Conservation (phyloP, 1,140 invertebrate species). For the Apis dorsata region DNA sequence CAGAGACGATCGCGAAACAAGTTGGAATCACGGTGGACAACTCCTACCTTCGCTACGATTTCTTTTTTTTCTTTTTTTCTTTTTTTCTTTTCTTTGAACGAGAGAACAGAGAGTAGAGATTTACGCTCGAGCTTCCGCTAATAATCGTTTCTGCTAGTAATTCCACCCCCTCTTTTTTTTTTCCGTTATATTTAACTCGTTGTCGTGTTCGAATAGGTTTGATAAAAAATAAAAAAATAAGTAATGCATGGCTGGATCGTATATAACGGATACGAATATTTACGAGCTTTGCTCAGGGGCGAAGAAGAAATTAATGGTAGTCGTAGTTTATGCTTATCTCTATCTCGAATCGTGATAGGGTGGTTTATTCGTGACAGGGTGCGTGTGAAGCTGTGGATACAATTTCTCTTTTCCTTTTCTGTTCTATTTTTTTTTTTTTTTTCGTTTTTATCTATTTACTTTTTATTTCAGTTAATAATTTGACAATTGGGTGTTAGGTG, state of each 20-base stretch:
- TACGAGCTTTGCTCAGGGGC: not conserved
- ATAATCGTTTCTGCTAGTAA: not conserved
- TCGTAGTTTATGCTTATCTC: not conserved
- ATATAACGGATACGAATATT: not conserved
- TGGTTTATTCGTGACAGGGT: not conserved
- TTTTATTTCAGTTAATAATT: too few species aligned
- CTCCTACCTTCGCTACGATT: constrained; percentile 54
- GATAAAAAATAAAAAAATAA: not conserved
- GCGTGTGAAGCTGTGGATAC: not conserved
- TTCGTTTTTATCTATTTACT: not conserved
- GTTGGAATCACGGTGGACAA: constrained; percentile 40
- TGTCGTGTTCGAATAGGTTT: not conserved
- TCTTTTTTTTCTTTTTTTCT: not conserved
- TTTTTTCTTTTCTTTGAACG: not conserved
- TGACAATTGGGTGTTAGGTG: too few species aligned
- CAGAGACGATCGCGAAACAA: not conserved
- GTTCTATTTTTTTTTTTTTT: not conserved
- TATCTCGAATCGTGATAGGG: not conserved
- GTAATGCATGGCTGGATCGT: not conserved
- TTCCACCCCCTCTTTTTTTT: not conserved
- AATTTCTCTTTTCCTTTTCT: not conserved
- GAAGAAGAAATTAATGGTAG: not conserved
- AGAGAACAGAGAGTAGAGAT: not conserved
- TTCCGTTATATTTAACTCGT: not conserved
- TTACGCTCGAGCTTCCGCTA: constrained; percentile 5